Percentiles rank a stretch among this genome's conserved stretches.
Evolutionary conservation across 2,888 invertebrate genomes (phyloP).

Genomic region (Yponomeuta plumbellus): DNA sequence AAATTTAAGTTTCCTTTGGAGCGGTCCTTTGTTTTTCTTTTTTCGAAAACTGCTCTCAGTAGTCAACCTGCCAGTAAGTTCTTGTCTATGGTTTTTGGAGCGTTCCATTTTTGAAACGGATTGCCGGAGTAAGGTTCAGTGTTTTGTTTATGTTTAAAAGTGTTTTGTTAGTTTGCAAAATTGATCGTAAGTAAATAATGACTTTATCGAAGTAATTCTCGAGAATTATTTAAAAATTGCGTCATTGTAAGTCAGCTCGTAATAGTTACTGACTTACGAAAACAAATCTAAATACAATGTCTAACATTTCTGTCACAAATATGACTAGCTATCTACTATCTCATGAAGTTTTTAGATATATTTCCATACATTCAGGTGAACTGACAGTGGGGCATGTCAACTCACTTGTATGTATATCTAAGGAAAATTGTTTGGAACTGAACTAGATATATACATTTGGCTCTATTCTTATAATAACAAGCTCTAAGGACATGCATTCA

Average conservation of each 20-base stretch:
- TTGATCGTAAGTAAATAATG: not conserved
- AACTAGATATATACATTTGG: too few species aligned
- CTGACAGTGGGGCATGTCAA: too few species aligned
- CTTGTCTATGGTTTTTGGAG: not conserved
- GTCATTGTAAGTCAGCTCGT: too few species aligned
- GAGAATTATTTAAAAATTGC: not conserved
- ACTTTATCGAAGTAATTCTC: not conserved
- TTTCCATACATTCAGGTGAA: too few species aligned
- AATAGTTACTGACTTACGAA: too few species aligned
- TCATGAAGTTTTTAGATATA: too few species aligned
- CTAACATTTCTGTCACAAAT: too few species aligned
- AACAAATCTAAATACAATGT: too few species aligned
- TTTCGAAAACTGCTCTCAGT: not conserved
- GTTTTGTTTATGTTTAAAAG: not conserved
- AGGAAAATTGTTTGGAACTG: too few species aligned
- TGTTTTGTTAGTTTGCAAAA: not conserved
- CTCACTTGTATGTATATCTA: too few species aligned
- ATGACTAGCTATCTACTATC: too few species aligned
- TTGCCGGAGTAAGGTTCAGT: not conserved
- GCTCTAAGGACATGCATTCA: not conserved
- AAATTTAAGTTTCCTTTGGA: constrained; percentile 28
- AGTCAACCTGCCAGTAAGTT: not conserved
- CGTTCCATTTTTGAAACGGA: not conserved
- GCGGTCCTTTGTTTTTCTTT: not conserved
- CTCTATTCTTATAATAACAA: not conserved